phyloP scores from a whole-genome alignment of 1,140 invertebrate genomes.

The Asobara japonica region DNA sequence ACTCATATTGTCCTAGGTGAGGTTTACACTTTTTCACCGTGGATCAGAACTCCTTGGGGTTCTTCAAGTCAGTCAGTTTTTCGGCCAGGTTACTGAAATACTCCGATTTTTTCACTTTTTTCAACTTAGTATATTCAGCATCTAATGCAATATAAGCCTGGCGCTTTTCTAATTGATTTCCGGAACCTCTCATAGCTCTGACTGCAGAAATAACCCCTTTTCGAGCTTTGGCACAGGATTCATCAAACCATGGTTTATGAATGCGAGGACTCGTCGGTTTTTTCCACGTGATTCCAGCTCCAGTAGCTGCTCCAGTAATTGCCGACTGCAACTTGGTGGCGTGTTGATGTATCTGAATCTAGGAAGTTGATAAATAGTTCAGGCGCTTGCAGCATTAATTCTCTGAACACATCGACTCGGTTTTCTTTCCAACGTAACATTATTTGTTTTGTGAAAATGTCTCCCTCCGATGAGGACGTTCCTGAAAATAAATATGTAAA shows the following conservation, averaged over 20 bases:
- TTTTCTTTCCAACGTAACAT: neutral
- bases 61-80: neutral
- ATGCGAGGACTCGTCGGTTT: neutral
- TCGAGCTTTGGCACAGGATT: neutral
- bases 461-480: neutral
- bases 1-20: neutral
- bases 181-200: neutral
- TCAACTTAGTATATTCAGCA: neutral
- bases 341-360: neutral
- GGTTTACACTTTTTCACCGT: neutral
- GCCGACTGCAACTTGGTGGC: neutral
- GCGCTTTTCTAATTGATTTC: neutral
- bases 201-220: neutral
- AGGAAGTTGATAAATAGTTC: too few species aligned
- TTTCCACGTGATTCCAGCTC: neutral
- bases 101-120: neutral
- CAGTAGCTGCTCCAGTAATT: neutral
- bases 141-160: too few species aligned
- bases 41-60: neutral
- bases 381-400: neutral
- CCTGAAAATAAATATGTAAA: neutral
- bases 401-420: neutral
- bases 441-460: neutral
- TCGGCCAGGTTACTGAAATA: neutral
- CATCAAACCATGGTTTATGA: neutral